Percentiles rank a stretch among this genome's conserved stretches.
These are phyloP conservation scores for Brachyistius frenatus DNA, from an alignment of 2,113 vertebrate species.

Conservation along the genomic window DNA sequence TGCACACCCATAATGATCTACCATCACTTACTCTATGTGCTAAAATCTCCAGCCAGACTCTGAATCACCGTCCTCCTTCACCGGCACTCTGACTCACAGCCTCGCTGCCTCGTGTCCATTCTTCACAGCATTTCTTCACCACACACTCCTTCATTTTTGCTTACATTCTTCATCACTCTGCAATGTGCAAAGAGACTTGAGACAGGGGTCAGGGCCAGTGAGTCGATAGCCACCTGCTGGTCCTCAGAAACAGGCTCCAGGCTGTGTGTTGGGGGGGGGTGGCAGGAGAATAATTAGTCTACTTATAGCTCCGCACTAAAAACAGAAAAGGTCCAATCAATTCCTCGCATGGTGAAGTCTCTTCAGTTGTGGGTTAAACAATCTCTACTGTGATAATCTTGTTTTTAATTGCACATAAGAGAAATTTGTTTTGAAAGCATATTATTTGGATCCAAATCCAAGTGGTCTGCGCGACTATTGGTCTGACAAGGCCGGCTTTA, in stretches of 20 bases:
- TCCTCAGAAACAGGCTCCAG: constrained; percentile 41
- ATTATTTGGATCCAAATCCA: constrained; percentile 6
- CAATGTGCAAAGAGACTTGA: constrained; percentile 46
- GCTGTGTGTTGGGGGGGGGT: constrained; percentile 23
- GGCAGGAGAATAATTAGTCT: constrained; percentile 46
- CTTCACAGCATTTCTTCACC: constrained; percentile 3
- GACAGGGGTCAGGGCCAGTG: constrained; percentile 39
- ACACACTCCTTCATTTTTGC: constrained; percentile 37
- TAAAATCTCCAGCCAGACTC: constrained; percentile 56
- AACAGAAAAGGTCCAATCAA: constrained; percentile 15
- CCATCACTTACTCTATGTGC: constrained; percentile 51
- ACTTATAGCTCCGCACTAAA: constrained; percentile 47
- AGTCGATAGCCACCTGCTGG: constrained; percentile 60
- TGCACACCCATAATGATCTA: constrained; percentile 44
- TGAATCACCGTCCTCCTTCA: constrained; percentile 64
- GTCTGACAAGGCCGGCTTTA: constrained; percentile 67
- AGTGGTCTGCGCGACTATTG: constrained; percentile 6
- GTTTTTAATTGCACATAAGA: background rate
- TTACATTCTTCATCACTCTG: constrained; percentile 40
- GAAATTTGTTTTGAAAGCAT: constrained; percentile 14
- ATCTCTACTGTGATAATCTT: background rate
- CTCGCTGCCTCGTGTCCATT: constrained; percentile 27
- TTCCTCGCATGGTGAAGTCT: background rate
- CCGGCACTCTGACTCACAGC: constrained; percentile 56
- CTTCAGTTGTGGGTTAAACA: background rate